Percentiles rank a stretch among this genome's conserved stretches.
Evolutionary conservation across 35 echinoderm and acorn worm species (phyloP).

Genomic region (Strongylocentrotus purpuratus): DNA sequence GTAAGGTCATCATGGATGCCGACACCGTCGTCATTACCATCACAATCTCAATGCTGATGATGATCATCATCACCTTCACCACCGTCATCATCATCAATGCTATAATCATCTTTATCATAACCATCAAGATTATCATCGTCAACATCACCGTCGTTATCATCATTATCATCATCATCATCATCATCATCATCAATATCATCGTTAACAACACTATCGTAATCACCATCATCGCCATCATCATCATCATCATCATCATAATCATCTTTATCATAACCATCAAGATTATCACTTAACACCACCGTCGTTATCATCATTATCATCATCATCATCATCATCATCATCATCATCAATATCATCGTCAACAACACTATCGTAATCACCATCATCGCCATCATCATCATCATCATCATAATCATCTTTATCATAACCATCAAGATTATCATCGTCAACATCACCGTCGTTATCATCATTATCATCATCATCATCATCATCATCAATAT

Average conservation of each 20-base stretch:
- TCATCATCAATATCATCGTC: neutral
- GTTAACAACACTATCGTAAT: too few species aligned
- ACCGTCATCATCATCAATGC: neutral
- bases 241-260: too few species aligned
- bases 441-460: neutral
- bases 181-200: too few species aligned
- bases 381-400: neutral
- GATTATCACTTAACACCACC: too few species aligned
- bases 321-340: neutral
- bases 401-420: too few species aligned
- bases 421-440: neutral
- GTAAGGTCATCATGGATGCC: conserved; percentile 36
- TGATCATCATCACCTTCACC: neutral
- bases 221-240: too few species aligned
- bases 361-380: neutral
- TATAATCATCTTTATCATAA: too few species aligned
- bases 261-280: too few species aligned
- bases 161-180: too few species aligned
- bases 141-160: neutral
- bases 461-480: too few species aligned
- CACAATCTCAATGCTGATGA: too few species aligned
- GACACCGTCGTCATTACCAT: neutral
- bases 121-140: neutral
- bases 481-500: too few species aligned
- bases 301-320: neutral